Base-by-base conservation (phyloP, 2,888 invertebrate genomes). In the Polydrusus tereticollis region DNA sequence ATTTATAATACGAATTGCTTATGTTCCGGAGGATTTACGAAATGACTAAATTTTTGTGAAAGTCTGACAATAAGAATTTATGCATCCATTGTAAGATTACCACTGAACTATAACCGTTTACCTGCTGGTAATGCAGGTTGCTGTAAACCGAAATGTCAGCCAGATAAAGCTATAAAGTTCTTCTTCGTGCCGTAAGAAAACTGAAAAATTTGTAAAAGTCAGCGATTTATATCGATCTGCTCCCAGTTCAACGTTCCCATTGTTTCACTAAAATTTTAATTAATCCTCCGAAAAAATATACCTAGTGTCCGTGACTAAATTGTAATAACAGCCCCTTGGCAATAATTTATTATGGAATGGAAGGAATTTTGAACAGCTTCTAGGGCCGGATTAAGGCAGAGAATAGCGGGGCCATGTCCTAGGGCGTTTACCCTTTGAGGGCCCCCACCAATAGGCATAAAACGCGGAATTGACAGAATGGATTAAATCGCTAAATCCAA, bases 71-170 rank as follows among this genome's bases (percentile, higher is more conserved):
- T 65, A 67, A 64, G 59, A 74, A 74, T 74, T 74, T 74, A 74
- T 74, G 72, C 69, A 68, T 69, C 74, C 72, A 74, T 74, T 74
- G 74, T 74, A 33, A 69, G 64, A 68, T 74, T 74, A 74, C 74
- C 72, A 74, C 72, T 72, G 74, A 74, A 74, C 74, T 74, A 74
- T 74, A 74, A 74, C 74, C 74, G 72, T 69, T 68, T 74, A 69
- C 64, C 63, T 58, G 52, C 52, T 45, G 64, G 74, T 67, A 72
- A 72, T 69, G 74, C 72, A 65, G 65, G 63, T 69, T 74, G 73
- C 73, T 62, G 64, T 65, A 70, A 67, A 63, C 64, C 72, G 71
- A 74, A 74, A 74, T 74, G 74, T 69, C 74, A 74, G 64, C 66
- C 7, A 71, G 74, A 74, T 74, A 74, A 72, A 72, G 74, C 66